phyloP scores from a whole-genome alignment of 2,888 invertebrate genomes.

The Meiosimyza platycephala region DNA sequence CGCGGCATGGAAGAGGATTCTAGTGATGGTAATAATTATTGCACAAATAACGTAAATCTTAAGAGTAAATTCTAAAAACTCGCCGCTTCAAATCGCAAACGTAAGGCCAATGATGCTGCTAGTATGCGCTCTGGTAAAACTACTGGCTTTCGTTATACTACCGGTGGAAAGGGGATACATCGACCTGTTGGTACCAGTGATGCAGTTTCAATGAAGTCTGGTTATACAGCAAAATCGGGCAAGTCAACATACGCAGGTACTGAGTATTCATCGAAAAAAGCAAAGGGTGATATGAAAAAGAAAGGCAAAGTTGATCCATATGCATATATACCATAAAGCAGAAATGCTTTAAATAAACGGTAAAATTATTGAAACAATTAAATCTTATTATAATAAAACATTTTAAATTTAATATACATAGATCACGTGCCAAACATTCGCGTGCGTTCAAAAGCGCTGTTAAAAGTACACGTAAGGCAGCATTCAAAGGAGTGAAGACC shows the following conservation, averaged over 20 bases:
- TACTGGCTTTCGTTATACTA: constrained; percentile 73
- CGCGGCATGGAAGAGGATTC: constrained; percentile 64
- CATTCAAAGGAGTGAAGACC: constrained; percentile 59
- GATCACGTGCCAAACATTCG: constrained; percentile 81
- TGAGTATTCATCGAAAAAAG: constrained; percentile 80
- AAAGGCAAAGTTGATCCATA: constrained; percentile 89
- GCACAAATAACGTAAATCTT: too few relatives aligned
- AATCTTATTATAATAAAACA: constrained; percentile 3
- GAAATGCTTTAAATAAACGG: constrained; percentile 82
- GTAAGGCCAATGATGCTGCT: constrained; percentile 71
- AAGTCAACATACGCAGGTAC: constrained; percentile 52
- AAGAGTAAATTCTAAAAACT: constrained; percentile 39
- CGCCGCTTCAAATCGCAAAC: constrained; percentile 56
- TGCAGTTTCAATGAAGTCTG: constrained; percentile 70
- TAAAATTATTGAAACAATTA: too few relatives aligned
- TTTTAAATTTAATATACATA: constrained; percentile 63
- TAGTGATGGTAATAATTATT: constrained; percentile 55
- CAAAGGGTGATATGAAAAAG: constrained; percentile 85
- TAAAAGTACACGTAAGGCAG: constrained; percentile 79
- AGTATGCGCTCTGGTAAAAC: constrained; percentile 70
- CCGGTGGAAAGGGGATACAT: constrained; percentile 92
- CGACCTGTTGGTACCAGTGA: constrained; percentile 67
- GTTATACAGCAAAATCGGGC: constrained; percentile 48
- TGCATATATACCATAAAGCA: constrained; percentile 87
- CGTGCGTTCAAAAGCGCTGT: constrained; percentile 85